phyloP scores from a whole-genome alignment of 2,797 vertebrate species.

The Chiroxiphia lanceolata region DNA sequence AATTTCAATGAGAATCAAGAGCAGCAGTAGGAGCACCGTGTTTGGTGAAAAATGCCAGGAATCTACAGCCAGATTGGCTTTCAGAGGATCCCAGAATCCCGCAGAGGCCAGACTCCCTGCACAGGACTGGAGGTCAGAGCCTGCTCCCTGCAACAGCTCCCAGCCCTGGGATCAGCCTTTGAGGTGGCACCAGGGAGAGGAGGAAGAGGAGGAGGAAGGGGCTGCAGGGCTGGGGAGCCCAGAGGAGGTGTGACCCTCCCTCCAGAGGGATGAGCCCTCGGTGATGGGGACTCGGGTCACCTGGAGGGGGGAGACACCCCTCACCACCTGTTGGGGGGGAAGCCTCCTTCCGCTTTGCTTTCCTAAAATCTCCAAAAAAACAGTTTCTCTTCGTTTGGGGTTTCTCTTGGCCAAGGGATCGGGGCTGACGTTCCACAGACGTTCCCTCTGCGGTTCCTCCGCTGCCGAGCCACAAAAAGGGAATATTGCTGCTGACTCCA shows the following conservation, averaged over 20 bases:
- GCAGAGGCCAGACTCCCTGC: fast-evolving
- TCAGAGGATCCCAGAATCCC: not conserved
- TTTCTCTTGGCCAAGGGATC: not conserved
- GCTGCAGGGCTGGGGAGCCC: fast-evolving
- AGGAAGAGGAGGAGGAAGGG: not conserved
- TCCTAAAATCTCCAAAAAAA: not conserved
- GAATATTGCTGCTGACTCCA: not conserved
- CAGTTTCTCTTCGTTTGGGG: not conserved
- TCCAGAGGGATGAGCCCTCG: fast-evolving
- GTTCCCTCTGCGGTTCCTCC: not conserved
- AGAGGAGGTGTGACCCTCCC: fast-evolving
- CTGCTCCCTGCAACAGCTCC: not conserved
- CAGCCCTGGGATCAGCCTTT: not conserved
- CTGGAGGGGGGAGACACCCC: fast-evolving
- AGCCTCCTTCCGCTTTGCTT: not conserved
- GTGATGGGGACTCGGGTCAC: not conserved
- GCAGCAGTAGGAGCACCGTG: not conserved
- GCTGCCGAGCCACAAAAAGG: not conserved
- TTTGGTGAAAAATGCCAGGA: conserved; percentile 28
- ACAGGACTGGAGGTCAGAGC: not conserved
- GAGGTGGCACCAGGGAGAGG: not conserved
- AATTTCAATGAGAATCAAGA: not conserved
- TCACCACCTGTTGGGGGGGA: not conserved
- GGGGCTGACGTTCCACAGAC: not conserved
- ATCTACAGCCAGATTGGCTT: not conserved